These are phyloP conservation scores for Heteractis magnifica DNA, from an alignment of 92 coral and sea anemone genomes.

Conservation along the genomic window DNA sequence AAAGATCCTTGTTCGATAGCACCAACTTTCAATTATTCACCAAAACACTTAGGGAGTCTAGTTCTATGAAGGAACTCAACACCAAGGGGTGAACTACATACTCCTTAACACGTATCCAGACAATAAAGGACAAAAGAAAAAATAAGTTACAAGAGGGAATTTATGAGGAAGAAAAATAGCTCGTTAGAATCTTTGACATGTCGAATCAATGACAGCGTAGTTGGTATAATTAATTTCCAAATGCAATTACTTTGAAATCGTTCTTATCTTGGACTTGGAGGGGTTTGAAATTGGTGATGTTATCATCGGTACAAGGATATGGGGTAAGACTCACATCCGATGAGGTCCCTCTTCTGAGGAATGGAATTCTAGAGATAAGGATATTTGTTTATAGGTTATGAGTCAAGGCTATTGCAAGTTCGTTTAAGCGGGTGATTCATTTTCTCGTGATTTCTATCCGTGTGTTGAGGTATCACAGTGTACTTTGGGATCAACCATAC, in stretches of 20 bases:
- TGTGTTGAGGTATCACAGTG: conserved; percentile 7
- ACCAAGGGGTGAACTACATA: neutral
- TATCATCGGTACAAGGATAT: neutral
- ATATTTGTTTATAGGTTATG: neutral
- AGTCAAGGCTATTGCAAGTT: neutral
- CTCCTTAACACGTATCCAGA: neutral
- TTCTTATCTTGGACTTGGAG: neutral
- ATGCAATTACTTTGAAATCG: conserved; percentile 4
- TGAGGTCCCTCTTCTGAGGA: neutral
- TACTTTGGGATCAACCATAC: conserved; percentile 5
- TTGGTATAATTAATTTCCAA: neutral
- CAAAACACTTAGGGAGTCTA: neutral
- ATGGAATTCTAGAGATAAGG: neutral
- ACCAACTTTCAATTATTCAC: conserved; percentile 5
- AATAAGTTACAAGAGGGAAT: neutral
- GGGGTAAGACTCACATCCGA: neutral
- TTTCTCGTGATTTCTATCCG: neutral
- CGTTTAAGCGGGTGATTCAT: neutral
- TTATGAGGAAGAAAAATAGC: neutral
- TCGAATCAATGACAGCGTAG: neutral
- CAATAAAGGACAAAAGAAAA: neutral
- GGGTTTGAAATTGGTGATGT: conserved; percentile 6
- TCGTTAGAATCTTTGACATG: neutral
- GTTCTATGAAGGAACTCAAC: neutral
- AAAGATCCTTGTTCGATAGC: conserved; percentile 11